Conservation (phyloP, 2,797 vertebrate genomes). For the Lutjanus argentimaculatus region DNA sequence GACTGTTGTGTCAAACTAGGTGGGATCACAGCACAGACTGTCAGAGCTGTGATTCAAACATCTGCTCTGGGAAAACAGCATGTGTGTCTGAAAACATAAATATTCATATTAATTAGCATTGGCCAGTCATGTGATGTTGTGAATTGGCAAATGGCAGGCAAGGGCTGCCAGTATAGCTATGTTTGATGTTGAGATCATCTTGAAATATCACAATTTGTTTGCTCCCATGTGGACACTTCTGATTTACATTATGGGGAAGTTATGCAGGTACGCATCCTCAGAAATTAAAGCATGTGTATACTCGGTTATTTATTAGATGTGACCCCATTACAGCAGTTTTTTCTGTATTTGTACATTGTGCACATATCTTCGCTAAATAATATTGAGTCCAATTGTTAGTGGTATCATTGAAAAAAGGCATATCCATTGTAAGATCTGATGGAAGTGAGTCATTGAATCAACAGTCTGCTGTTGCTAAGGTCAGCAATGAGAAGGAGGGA, state of each 20-base stretch:
- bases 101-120: constrained; percentile 30
- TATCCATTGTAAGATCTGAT: constrained; percentile 55
- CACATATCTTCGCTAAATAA: constrained; percentile 8
- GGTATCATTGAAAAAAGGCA: constrained; percentile 52
- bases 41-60: constrained; percentile 65
- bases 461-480: constrained; percentile 78
- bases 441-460: constrained; percentile 74
- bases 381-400: constrained; percentile 4
- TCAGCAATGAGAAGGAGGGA: constrained; percentile 62
- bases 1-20: constrained; percentile 64
- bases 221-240: background rate
- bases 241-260: background rate
- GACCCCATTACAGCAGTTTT: background rate
- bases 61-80: constrained; percentile 63
- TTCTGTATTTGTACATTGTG: background rate
- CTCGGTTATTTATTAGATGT: background rate
- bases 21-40: constrained; percentile 65
- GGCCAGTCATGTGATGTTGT: constrained; percentile 26
- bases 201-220: constrained; percentile 2
- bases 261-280: background rate
- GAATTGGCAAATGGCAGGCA: constrained; percentile 2
- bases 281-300: background rate
- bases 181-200: constrained; percentile 39
- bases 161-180: constrained; percentile 10
- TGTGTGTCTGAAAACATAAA: constrained; percentile 50